Percentiles rank a stretch among this genome's conserved stretches.
phyloP scores from a whole-genome alignment of 2,888 invertebrate species.

The Rhagophthalmus giganteus region DNA sequence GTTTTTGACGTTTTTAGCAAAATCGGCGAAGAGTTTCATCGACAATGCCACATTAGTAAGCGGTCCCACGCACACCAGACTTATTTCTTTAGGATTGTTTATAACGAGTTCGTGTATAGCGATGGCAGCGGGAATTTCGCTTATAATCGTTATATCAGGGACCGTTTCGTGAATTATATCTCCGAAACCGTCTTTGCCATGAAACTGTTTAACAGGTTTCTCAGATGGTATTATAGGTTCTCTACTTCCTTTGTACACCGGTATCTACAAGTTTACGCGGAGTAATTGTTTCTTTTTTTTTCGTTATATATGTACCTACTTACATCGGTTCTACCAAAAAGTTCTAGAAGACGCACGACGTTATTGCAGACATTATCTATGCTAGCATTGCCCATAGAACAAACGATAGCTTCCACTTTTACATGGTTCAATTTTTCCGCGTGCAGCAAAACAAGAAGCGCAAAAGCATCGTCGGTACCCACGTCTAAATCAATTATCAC shows the following conservation, averaged over 20 bases:
- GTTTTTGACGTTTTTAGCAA: conserved; percentile 66
- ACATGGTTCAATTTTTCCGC: conserved; percentile 55
- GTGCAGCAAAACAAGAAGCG: conserved; percentile 60
- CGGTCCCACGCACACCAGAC: conserved; percentile 70
- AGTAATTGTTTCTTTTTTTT: neutral
- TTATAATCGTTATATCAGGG: conserved; percentile 39
- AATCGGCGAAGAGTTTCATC: conserved; percentile 67
- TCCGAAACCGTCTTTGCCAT: conserved; percentile 75
- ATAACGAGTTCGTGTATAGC: conserved; percentile 65
- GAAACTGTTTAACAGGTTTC: conserved; percentile 54
- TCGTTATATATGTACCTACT: conserved; percentile 51
- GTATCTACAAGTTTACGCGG: conserved; percentile 59
- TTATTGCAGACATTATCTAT: conserved; percentile 70
- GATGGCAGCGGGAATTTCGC: conserved; percentile 56
- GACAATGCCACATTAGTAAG: conserved; percentile 80
- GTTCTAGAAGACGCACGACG: conserved; percentile 66
- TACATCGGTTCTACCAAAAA: conserved; percentile 64
- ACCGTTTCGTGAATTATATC: conserved; percentile 54
- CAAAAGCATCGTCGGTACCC: conserved; percentile 67
- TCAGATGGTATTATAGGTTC: conserved; percentile 55
- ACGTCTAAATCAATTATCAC: conserved; percentile 64
- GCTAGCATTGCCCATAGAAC: conserved; percentile 71
- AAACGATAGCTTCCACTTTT: conserved; percentile 70
- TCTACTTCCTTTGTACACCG: conserved; percentile 68
- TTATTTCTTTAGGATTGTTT: conserved; percentile 61